Evolutionary conservation across 2,113 vertebrate genomes (phyloP), one percentile per base, ranked within the genome.

Genomic region (Calyptommatus sinebrachiatus): DNA sequence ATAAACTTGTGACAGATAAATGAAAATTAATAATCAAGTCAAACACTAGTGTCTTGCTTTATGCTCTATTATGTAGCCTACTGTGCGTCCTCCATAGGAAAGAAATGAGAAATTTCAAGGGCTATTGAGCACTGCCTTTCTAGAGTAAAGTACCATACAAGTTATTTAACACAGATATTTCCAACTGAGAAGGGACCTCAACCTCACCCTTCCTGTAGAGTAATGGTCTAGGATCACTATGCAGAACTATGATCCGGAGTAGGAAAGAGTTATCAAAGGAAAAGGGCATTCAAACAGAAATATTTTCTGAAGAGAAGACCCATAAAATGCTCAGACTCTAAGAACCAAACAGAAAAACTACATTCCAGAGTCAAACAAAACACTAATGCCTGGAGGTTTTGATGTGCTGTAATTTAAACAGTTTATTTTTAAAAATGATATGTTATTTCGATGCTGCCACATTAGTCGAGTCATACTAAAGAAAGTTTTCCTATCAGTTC

Each of bases 91-190:
- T 67, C 77, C 80, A 67, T 3, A 24, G 46, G 62, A 71, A 76
- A 85, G 73, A 89, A 85, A 79, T 29, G 26, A 81, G 83, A 85
- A 57, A 76, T 80, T 79, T 86, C 77, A 72, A n/a, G 21, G 69
- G 73, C 79, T 80, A 83, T 2, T 78, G 86, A 87, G 60, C 81
- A 88, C 2, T 69, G 81, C 85, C 78, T 88, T 87, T 82, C 76
- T 28, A 24, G 63, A 77, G 82, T 73, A 22, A 86, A 86, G 70
- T 81, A 81, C 85, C 78, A 83, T 75, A 75, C 83, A 83, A 71
- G 68, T 79, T 86, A 79, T 91, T 84, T 71, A 75, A 85, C 57
- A 80, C 28, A 78, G 83, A 72, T 82, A 35, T 50, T 81, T 90
- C 63, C 85, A 68, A 71, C 75, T 80, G 81, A 41, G 74, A 73